A percentile compares a stretch with the other conserved stretches of the same genome.
Conservation (phyloP, 2,888 invertebrate species). For the Ernsta delagoae region DNA sequence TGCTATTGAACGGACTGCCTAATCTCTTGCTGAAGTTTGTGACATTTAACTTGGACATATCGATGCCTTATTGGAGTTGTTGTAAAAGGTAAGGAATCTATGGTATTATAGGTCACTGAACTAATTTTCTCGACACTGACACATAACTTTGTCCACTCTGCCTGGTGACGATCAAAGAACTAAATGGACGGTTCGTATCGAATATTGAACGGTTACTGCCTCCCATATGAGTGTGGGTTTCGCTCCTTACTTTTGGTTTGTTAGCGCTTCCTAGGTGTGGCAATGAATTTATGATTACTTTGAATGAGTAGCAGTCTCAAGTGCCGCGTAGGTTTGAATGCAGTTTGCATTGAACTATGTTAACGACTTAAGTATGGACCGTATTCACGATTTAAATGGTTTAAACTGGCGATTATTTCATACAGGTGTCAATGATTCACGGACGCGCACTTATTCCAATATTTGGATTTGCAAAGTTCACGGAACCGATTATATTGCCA, state of each 20-base stretch:
- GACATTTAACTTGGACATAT: constrained; percentile 71
- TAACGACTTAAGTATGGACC: constrained; percentile 39
- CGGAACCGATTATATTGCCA: constrained; percentile 1
- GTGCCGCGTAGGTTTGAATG: constrained; percentile 62
- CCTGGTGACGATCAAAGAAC: constrained; percentile 66
- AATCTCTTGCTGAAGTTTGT: constrained; percentile 68
- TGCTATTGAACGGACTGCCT: constrained; percentile 59
- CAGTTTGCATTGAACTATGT: constrained; percentile 73
- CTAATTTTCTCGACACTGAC: constrained; percentile 54
- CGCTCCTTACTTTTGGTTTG: constrained; percentile 80
- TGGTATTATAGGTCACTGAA: constrained; percentile 55
- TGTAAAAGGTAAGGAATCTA: constrained; percentile 51
- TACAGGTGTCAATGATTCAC: constrained; percentile 10
- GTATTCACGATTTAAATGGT: constrained; percentile 35
- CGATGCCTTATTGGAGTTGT: constrained; percentile 45
- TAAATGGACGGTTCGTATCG: constrained; percentile 65
- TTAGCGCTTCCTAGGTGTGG: constrained; percentile 77
- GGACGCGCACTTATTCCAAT: constrained; percentile 9
- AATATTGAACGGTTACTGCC: constrained; percentile 55
- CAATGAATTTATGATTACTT: constrained; percentile 74
- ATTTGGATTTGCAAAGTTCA: constrained; percentile 14
- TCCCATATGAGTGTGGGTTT: constrained; percentile 74
- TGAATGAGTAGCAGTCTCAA: constrained; percentile 44
- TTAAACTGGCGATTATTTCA: constrained; percentile 41
- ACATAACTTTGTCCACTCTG: constrained; percentile 59